Base-by-base conservation (phyloP, 2,888 invertebrate genomes). In the Emmelina monodactyla region DNA sequence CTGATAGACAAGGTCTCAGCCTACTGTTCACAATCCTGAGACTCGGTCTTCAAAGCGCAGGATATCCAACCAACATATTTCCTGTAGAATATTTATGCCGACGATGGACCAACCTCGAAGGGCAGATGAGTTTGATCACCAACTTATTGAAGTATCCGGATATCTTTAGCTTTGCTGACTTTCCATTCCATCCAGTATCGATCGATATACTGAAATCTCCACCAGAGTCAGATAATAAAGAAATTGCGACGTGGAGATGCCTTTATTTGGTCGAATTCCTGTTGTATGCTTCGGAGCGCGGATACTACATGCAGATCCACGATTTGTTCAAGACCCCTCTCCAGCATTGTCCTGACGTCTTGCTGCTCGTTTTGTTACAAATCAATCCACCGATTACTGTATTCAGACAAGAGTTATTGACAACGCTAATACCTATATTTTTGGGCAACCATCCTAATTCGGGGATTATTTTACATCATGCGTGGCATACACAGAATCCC, bases 391-490 rank as follows among this genome's bases (percentile, higher is more conserved):
- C 92, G 0, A 79, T 91, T 29, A 88, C 91, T 2, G 82, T 87
- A 28, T 73, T 92, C 28, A 82, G 94, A 38, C 93, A 94, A 68
- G 97, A 97, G 58, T 73, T 98, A 37, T 83, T 98, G 44, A 87
- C 89, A 31, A 90, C 86, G 34, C 73, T 98, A 22, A 91, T 99
- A 62, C 95, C 96, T 2, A 89, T 95, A 48, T 97, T 99, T 71
- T 81, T 98, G 37, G 91, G 91, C 22, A 96, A 94, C 71, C 97
- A 98, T 79, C 94, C 95, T 0, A 99, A 99, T 70, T 94, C 97
- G 0, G 94, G 91, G 15, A 92, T 94, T n/a, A 92, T 99, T 43
- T 79, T 99, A 36, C 96, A 97, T 67, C 92, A 94, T 59, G 95
- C 95, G 2, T 99, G 98, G 98, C 93, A 94, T 61, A 86, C 88